phyloP scores from a whole-genome alignment of 2,797 vertebrate species.

The Strix occidentalis region DNA sequence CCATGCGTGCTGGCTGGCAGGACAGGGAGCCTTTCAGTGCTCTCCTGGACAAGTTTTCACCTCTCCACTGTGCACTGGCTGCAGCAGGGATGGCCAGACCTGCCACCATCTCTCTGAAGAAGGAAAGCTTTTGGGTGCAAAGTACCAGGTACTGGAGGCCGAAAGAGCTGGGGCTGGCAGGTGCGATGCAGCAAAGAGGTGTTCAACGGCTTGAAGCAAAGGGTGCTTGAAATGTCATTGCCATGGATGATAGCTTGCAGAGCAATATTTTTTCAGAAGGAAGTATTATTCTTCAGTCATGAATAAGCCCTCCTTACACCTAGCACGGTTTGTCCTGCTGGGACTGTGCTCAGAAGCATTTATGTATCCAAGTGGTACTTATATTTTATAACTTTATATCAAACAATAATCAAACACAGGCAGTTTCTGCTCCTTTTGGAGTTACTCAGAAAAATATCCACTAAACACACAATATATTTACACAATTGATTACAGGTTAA shows the following conservation, averaged over 20 bases:
- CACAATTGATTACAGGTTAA: background rate
- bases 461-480: background rate
- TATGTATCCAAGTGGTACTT: background rate
- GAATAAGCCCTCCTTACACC: background rate
- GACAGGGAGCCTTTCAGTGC: background rate
- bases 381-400: background rate
- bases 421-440: background rate
- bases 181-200: background rate
- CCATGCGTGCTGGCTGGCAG: background rate
- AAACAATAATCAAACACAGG: background rate
- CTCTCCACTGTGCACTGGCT: accelerated
- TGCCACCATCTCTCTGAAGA: background rate
- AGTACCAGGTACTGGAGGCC: background rate
- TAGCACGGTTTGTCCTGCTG: accelerated
- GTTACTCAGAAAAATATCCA: background rate
- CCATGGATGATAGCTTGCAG: background rate
- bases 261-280: background rate
- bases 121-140: background rate
- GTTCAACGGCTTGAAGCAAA: background rate
- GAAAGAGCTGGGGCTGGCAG: background rate
- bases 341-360: accelerated
- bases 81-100: background rate
- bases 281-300: background rate
- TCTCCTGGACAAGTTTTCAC: background rate
- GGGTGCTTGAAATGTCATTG: background rate